Evolutionary conservation across 2,888 invertebrate genomes (phyloP).

Genomic region (Drosophila atroscutellata): DNA sequence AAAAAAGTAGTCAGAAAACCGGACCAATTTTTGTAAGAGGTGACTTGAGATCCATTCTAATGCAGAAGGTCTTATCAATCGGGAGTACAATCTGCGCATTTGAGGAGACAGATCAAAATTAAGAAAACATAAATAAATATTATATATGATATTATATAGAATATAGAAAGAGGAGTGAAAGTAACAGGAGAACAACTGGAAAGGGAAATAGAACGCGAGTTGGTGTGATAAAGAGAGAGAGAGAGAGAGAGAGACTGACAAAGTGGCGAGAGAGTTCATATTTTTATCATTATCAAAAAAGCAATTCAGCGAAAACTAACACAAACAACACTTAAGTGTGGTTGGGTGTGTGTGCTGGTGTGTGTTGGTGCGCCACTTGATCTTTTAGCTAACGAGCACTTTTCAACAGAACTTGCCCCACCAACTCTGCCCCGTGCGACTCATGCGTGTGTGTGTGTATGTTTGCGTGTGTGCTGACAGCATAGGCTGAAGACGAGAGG

Average conservation of each 20-base stretch:
- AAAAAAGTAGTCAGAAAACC: background rate
- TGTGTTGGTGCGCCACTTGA: slow-evolving; percentile 67
- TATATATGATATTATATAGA: too few relatives aligned
- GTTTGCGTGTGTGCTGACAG: slow-evolving; percentile 25
- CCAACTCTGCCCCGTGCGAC: slow-evolving; percentile 1
- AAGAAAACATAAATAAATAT: too few relatives aligned
- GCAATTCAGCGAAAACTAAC: slow-evolving; percentile 77
- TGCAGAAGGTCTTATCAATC: too few relatives aligned
- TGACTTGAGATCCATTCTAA: too few relatives aligned
- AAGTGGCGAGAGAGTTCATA: slow-evolving; percentile 12
- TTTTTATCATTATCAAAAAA: slow-evolving; percentile 71
- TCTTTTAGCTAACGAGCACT: slow-evolving; percentile 78
- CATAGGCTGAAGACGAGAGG: background rate
- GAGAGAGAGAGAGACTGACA: background rate
- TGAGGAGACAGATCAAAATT: too few relatives aligned
- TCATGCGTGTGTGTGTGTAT: slow-evolving; percentile 17
- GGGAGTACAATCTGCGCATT: too few relatives aligned
- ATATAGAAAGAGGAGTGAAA: too few relatives aligned
- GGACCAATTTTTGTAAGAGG: too few relatives aligned
- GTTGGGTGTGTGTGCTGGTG: slow-evolving; percentile 38
- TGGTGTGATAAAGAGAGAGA: too few relatives aligned
- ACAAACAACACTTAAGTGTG: slow-evolving; percentile 77
- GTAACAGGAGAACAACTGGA: slow-evolving; percentile 23
- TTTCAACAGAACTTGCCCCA: slow-evolving; percentile 68
- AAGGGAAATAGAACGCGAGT: too few relatives aligned